Conservation (phyloP, 2,888 invertebrate species). For the Amiota minor region DNA sequence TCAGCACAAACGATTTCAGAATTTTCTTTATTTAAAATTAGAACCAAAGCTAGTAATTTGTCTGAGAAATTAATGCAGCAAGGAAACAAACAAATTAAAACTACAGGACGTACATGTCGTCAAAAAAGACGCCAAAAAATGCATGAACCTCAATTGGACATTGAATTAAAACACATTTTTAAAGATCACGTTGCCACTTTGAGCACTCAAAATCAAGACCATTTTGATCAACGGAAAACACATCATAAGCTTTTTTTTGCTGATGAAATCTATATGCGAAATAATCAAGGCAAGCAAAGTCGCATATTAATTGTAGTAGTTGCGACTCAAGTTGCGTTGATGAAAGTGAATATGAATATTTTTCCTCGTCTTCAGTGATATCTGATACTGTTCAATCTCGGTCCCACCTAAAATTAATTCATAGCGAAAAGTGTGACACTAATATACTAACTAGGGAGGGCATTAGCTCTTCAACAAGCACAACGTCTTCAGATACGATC, state of each 20-base stretch:
- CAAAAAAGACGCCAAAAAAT: constrained; percentile 23
- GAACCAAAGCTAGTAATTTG: background rate
- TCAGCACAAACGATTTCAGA: too few species aligned
- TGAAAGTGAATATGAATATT: constrained; percentile 42
- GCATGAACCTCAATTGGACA: background rate
- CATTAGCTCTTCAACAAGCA: constrained; percentile 20
- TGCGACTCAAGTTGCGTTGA: constrained; percentile 53
- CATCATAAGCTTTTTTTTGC: constrained; percentile 63
- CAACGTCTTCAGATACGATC: constrained; percentile 13
- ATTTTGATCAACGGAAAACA: constrained; percentile 39
- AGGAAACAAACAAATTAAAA: background rate
- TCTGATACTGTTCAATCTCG: constrained; percentile 31
- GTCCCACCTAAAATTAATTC: too few species aligned
- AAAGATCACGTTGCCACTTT: constrained; percentile 11
- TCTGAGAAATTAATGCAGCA: background rate
- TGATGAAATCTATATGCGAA: constrained; percentile 54
- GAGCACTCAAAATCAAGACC: constrained; percentile 19
- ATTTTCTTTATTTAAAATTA: background rate
- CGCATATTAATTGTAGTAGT: constrained; percentile 63
- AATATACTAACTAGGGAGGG: background rate
- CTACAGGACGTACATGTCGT: constrained; percentile 19
- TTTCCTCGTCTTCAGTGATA: constrained; percentile 36
- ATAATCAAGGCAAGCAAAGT: constrained; percentile 37
- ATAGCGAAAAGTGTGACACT: too few species aligned
- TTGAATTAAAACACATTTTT: constrained; percentile 7